Evolutionary conservation across 2,113 vertebrate species (phyloP).

Genomic region (Pontoporia blainvillei): DNA sequence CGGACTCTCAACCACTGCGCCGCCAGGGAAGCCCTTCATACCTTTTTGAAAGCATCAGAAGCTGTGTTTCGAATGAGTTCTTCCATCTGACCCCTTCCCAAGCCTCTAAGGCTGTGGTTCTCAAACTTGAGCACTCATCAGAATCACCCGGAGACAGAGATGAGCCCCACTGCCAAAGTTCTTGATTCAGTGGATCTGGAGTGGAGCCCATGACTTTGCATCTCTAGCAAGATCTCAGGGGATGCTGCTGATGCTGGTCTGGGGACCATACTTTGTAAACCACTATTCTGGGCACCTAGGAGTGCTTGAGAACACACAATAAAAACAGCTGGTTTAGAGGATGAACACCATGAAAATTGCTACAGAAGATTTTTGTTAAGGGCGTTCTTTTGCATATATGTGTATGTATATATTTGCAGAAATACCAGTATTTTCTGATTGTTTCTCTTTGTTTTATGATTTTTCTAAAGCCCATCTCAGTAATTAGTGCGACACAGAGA

Average conservation of each 20-base stretch:
- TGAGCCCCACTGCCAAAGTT: too few relatives aligned
- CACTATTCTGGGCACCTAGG: not conserved
- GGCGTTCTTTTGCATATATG: not conserved
- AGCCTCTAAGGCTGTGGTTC: not conserved
- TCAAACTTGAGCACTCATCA: not conserved
- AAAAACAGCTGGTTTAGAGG: not conserved
- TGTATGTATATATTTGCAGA: not conserved
- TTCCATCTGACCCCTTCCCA: not conserved
- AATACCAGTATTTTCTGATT: not conserved
- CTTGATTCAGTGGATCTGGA: not conserved
- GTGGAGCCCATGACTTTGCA: not conserved
- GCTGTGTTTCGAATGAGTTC: not conserved
- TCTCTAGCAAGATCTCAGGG: not conserved
- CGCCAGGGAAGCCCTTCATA: not conserved
- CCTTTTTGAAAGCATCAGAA: not conserved
- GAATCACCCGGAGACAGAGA: not conserved
- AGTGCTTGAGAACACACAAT: not conserved
- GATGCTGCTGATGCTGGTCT: not conserved
- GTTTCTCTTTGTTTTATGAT: not conserved
- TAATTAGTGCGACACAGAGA: not conserved
- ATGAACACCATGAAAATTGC: not conserved
- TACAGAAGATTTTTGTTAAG: not conserved
- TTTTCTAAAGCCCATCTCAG: slow-evolving; percentile 21
- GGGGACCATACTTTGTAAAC: not conserved
- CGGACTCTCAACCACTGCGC: too few relatives aligned